Evolutionary conservation across 2,797 vertebrate species (phyloP), one percentile per base, ranked within the genome.

Genomic region (Gymnocypris eckloni): DNA sequence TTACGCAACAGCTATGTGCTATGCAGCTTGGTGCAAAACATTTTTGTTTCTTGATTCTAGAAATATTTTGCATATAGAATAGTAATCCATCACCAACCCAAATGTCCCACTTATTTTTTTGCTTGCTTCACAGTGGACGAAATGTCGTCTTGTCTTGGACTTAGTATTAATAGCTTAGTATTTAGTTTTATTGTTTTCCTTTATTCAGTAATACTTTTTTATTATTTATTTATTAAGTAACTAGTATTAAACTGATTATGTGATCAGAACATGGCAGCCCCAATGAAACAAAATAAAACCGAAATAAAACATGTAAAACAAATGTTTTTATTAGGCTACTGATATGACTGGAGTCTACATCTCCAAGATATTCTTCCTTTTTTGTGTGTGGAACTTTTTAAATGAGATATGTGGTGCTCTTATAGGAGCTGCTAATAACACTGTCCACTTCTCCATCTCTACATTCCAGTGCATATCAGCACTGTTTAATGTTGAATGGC

Each of bases 401-500:
- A 66, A 25, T 22, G n/a, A 48, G 16, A 0, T 10, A 15, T 18
- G 13, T n/a, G 41, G 18, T 15, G 12, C 11, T 59, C 12, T 33
- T 15, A 33, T 33, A 18, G 16, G n/a, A 67, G 10, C 20, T 69
- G 25, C 12, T 80, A 48, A 80, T 33, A 80, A 48, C 10, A 22
- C 43, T 45, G 15, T 43, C 37, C 3, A 59, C 20, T 37, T 78
- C 20, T 78, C 8, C 15, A 20, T 79, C 15, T 52, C n/a, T 83
- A 45, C 18, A 50, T 84, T 66, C 11, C 56, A 54, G 25, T 73
- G 25, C n/a, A 48, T 86, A 39, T 64, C 50, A 45, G 67, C 86
- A 76, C 86, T 89, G 90, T 88, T 73, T 83, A 12, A 22, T 82
- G 90, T 92, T 89, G 48, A 88, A 86, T 82, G 70, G 90, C 89